Base-by-base conservation (phyloP, 2,113 vertebrate species). In the Opisthocomus hoazin region DNA sequence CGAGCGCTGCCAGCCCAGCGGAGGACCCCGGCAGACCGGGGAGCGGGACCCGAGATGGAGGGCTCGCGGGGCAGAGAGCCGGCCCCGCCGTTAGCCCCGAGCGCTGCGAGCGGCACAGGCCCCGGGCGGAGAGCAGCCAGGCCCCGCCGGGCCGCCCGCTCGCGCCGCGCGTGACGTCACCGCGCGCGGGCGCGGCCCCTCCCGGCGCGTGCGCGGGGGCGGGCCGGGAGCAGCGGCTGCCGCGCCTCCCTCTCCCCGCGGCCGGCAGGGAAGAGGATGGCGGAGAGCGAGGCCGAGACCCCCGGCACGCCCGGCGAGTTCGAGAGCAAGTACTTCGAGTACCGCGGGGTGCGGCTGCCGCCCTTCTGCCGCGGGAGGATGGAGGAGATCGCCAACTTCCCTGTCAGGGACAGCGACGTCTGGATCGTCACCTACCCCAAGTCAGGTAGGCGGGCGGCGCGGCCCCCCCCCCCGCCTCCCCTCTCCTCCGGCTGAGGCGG, bases 361-460 rank as follows among this genome's bases (percentile, higher is more conserved):
- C 99, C 99, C 97, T 99, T 99, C 98, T 99, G 99, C 98, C 98
- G 99, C 71, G 99, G 99, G 86, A 99, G 99, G 98, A 99, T 99
- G 99, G 99, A 99, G 97, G 99, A 99, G 95, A 99, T 99, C 96
- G 97, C 98, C 87, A 98, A 98, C 97, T 99, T 99, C 98, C 99
- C 99, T 56, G 98, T 99, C 91, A 98, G 99, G 97, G 98, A 98
- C 90, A 99, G 98, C 97, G 99, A 99, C 96, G 99, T 99, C 94
- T 99, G 99, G 99, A 99, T 99, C 29, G 99, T 99, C 93, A 99
- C 99, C 71, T 99, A 99, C 91, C 99, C 99, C 29, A 99, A 99
- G 96, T 99, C 99, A 98, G 99, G 99, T 99, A 96, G 87, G 93
- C 64, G 60, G 63, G 69, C 14, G 41, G 86, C n/a, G n/a, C n/a